These are phyloP conservation scores for Athrips mouffetella DNA, from an alignment of 2,888 invertebrate species.

Conservation along the genomic window DNA sequence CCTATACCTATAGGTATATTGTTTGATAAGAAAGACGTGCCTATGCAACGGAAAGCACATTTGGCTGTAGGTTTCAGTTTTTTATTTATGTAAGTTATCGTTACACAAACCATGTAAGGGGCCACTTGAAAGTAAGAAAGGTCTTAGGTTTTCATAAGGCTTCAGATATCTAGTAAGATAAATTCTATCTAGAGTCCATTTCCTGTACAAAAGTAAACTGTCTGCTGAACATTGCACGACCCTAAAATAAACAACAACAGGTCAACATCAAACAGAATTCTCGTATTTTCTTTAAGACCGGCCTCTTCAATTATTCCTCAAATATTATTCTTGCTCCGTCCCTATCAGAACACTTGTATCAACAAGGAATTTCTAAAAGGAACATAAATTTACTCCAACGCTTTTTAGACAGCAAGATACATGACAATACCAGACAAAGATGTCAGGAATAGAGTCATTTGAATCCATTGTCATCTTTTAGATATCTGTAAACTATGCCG, in stretches of 20 bases:
- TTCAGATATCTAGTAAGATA: no score
- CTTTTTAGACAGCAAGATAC: constrained; percentile 33
- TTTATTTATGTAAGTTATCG: no score
- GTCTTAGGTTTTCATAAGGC: no score
- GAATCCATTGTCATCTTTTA: constrained; percentile 67
- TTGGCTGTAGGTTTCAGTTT: no score
- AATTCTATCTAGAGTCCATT: no score
- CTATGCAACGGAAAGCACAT: no score
- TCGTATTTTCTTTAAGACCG: constrained; percentile 31
- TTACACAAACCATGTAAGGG: no score
- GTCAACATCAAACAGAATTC: constrained; percentile 32
- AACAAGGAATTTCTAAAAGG: constrained; percentile 53
- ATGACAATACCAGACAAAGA: constrained; percentile 55
- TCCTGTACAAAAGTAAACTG: not conserved
- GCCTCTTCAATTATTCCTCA: constrained; percentile 36
- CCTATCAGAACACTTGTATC: constrained; percentile 59
- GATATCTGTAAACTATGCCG: constrained; percentile 33
- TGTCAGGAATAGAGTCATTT: constrained; percentile 69
- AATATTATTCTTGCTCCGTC: constrained; percentile 44
- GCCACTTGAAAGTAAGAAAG: no score
- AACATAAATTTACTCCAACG: constrained; percentile 58
- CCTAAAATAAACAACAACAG: constrained; percentile 7
- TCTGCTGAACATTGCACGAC: no score
- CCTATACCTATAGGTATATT: no score
- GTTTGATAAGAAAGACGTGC: no score